These are phyloP conservation scores for Lochmaea crataegi DNA, from an alignment of 2,888 invertebrate species.

Conservation along the genomic window DNA sequence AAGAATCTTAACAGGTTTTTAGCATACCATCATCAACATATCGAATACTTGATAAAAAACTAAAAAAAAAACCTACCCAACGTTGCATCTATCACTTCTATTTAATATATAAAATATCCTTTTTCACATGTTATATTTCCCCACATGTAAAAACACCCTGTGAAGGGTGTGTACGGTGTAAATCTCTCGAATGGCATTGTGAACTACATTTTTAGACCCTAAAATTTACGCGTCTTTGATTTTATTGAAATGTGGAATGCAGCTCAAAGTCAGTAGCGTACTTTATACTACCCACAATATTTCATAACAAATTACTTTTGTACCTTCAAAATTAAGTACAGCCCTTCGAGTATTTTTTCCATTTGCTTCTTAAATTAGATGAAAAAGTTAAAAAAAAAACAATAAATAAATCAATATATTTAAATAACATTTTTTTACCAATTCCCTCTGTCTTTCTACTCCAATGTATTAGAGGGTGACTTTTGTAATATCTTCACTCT, in stretches of 20 bases:
- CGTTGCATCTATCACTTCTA: background rate
- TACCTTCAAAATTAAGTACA: too few species aligned
- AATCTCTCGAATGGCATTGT: conserved; percentile 11
- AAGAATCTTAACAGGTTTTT: conserved; percentile 27
- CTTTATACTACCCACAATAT: background rate
- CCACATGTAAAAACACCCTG: background rate
- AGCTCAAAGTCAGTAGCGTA: background rate
- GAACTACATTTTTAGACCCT: conserved; percentile 29
- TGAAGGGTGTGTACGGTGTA: background rate
- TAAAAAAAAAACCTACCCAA: background rate
- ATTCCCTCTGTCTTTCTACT: background rate
- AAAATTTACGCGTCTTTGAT: conserved; percentile 29
- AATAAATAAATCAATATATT: too few species aligned
- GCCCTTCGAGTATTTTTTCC: too few species aligned
- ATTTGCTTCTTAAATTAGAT: too few species aligned
- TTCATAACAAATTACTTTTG: too few species aligned
- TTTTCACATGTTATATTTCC: too few species aligned
- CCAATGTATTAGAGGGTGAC: background rate
- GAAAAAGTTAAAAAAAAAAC: too few species aligned
- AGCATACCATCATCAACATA: background rate
- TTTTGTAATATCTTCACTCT: conserved; percentile 19
- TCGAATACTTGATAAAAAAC: background rate
- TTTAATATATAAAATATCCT: background rate
- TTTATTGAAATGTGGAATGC: conserved; percentile 23
- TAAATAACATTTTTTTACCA: background rate